A percentile compares a stretch with the other conserved stretches of the same genome.
Evolutionary conservation across 2,888 invertebrate genomes (phyloP).

Genomic region (Phalera bucephala): DNA sequence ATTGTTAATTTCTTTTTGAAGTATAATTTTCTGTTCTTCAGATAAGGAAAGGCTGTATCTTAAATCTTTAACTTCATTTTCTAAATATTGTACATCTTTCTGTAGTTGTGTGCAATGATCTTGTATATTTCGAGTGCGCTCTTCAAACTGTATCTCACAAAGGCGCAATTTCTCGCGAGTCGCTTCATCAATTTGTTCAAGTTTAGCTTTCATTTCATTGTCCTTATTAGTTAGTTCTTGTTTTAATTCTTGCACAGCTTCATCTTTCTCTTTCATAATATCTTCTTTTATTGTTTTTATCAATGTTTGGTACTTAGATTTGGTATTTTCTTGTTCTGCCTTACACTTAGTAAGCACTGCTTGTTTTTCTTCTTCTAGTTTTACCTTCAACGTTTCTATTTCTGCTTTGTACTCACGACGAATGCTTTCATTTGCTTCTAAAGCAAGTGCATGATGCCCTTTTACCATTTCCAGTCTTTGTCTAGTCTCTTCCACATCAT

Average conservation of each 20-base stretch:
- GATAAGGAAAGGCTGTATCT: constrained; percentile 49
- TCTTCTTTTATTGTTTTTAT: constrained; percentile 61
- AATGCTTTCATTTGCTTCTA: constrained; percentile 79
- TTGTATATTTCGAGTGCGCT: constrained; percentile 61
- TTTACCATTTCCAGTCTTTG: constrained; percentile 78
- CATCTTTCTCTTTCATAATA: constrained; percentile 61
- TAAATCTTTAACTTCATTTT: constrained; percentile 61
- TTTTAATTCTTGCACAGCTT: constrained; percentile 58
- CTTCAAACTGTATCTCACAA: constrained; percentile 78
- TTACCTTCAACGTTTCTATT: constrained; percentile 66
- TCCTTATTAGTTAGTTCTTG: constrained; percentile 58
- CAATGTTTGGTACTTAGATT: constrained; percentile 53
- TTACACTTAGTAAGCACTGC: constrained; percentile 59
- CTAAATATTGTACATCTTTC: constrained; percentile 53
- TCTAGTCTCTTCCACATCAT: constrained; percentile 60
- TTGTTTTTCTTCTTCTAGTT: constrained; percentile 75
- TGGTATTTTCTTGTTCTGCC: constrained; percentile 61
- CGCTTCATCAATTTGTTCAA: constrained; percentile 74
- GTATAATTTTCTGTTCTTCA: constrained; percentile 53
- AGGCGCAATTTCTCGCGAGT: constrained; percentile 68
- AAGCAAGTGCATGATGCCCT: constrained; percentile 73
- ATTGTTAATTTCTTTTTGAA: constrained; percentile 55
- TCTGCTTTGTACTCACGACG: constrained; percentile 74
- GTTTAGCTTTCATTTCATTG: constrained; percentile 70
- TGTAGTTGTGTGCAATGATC: constrained; percentile 63